Conservation (phyloP, 1,140 invertebrate genomes). For the Paracyclopina nana region DNA sequence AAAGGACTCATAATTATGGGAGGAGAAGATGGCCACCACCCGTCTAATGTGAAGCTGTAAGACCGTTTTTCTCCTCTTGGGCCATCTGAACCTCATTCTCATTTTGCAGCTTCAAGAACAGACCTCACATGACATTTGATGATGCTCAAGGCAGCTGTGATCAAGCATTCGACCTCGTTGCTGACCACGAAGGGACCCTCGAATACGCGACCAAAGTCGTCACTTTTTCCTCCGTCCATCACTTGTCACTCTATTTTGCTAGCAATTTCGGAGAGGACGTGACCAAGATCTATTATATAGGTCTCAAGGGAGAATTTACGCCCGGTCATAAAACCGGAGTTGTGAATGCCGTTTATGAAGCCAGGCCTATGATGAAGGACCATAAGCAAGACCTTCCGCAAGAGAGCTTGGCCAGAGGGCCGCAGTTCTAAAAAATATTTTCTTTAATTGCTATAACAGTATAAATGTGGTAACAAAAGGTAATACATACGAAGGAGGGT, state of each 20-base stretch:
- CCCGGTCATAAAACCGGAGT: slow-evolving; percentile 60
- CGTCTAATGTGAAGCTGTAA: slow-evolving; percentile 64
- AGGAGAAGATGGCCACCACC: slow-evolving; percentile 58
- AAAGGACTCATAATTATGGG: slow-evolving; percentile 79
- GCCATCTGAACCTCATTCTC: neutral
- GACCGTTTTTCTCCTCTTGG: slow-evolving; percentile 24
- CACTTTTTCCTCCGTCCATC: slow-evolving; percentile 65
- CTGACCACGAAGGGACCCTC: slow-evolving; percentile 49
- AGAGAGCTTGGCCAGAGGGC: too few species aligned
- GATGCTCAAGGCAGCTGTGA: slow-evolving; percentile 48
- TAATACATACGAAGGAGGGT: too few species aligned
- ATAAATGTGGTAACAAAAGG: too few species aligned
- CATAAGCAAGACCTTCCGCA: slow-evolving; percentile 47
- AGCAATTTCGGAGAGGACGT: slow-evolving; percentile 59
- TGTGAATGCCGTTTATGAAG: slow-evolving; percentile 70
- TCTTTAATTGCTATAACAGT: too few species aligned
- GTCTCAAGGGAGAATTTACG: slow-evolving; percentile 76
- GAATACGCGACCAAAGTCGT: slow-evolving; percentile 75
- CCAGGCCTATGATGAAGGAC: slow-evolving; percentile 58
- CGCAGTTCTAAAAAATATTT: too few species aligned
- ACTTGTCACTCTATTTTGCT: slow-evolving; percentile 72
- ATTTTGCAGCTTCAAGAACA: slow-evolving; percentile 57
- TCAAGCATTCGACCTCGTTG: slow-evolving; percentile 71
- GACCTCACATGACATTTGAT: slow-evolving; percentile 81
- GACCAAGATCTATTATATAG: slow-evolving; percentile 79